Conservation (phyloP, 1,140 invertebrate genomes). For the Periplaneta americana region DNA sequence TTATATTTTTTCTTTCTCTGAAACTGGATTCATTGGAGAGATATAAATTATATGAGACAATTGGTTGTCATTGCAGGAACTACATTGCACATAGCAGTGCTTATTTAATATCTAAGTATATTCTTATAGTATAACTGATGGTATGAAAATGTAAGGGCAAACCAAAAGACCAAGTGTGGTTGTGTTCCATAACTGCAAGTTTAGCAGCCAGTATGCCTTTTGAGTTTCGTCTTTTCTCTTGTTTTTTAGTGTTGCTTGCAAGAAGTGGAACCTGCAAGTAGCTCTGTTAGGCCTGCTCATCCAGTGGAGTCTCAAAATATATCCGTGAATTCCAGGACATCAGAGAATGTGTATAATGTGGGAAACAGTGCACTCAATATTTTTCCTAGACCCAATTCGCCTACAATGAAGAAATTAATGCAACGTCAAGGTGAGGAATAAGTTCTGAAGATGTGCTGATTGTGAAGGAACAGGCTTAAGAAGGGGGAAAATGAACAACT, state of each 20-base stretch:
- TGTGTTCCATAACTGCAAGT: too few species aligned
- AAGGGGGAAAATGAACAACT: too few species aligned
- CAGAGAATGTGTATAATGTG: neutral
- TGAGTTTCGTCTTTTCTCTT: too few species aligned
- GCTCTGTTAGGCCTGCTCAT: neutral
- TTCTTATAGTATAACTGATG: too few species aligned
- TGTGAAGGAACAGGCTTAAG: too few species aligned
- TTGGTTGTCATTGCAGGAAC: neutral
- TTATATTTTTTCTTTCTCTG: too few species aligned
- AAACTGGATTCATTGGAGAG: too few species aligned
- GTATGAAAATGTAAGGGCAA: too few species aligned
- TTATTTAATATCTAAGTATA: too few species aligned
- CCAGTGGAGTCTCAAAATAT: neutral
- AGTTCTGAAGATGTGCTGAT: too few species aligned
- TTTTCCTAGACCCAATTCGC: neutral
- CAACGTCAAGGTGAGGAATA: constrained; percentile 2
- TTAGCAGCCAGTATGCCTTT: too few species aligned
- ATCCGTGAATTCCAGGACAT: neutral
- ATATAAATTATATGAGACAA: neutral
- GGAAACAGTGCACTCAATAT: neutral
- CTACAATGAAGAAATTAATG: neutral
- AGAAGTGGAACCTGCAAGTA: constrained; percentile 5
- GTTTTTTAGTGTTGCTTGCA: constrained; percentile 10
- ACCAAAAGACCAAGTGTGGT: too few species aligned
- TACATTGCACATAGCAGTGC: neutral